Evolutionary conservation across 2,888 invertebrate species (phyloP).

Genomic region (Stegophylla sp.): DNA sequence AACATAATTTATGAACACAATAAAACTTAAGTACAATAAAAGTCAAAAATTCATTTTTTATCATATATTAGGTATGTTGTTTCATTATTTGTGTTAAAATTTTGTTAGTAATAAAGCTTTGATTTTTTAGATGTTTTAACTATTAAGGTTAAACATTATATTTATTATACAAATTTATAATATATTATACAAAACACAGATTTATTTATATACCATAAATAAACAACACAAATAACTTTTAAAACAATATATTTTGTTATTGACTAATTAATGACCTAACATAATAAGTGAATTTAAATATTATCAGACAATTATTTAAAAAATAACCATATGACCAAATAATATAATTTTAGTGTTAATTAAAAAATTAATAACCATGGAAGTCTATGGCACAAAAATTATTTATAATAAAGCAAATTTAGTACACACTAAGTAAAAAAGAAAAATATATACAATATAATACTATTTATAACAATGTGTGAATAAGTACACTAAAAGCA

Average conservation of each 20-base stretch:
- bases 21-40: slow-evolving; percentile 14
- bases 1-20: slow-evolving; percentile 24
- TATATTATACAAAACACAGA: slow-evolving; percentile 14
- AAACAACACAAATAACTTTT: slow-evolving; percentile 11
- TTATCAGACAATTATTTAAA: not conserved
- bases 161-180: not conserved
- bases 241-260: slow-evolving; percentile 13
- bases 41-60: slow-evolving; percentile 2
- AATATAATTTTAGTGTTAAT: slow-evolving; percentile 13
- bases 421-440: slow-evolving; percentile 36
- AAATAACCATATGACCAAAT: slow-evolving; percentile 17
- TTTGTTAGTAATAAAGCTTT: slow-evolving; percentile 18
- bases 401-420: slow-evolving; percentile 33
- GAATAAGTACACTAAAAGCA: slow-evolving; percentile 22
- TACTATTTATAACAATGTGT: slow-evolving; percentile 27
- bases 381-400: slow-evolving; percentile 44
- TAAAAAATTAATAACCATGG: slow-evolving; percentile 29
- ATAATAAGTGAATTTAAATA: not conserved
- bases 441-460: slow-evolving; percentile 5
- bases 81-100: slow-evolving; percentile 30
- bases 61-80: not conserved
- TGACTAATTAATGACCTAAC: slow-evolving; percentile 6
- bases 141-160: not conserved
- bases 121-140: slow-evolving; percentile 12
- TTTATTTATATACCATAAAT: not conserved